Evolutionary conservation across 2,888 invertebrate genomes (phyloP).

Genomic region (Dione vanillae): DNA sequence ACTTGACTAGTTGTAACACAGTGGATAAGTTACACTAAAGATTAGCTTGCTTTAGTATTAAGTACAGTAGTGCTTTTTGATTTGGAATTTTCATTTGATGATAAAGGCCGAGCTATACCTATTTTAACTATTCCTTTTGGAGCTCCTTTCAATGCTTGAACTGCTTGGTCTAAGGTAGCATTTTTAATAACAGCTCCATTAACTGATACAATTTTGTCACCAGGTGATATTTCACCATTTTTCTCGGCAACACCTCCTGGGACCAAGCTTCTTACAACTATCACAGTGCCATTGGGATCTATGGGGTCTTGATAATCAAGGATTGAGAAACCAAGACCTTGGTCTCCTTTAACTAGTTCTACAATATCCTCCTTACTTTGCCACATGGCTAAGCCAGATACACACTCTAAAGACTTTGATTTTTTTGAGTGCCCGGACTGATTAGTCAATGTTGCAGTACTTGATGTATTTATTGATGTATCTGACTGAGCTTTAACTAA

Average conservation of each 20-base stretch:
- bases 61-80: conserved; percentile 74
- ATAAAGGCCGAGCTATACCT: conserved; percentile 94
- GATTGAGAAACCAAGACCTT: conserved; percentile 99
- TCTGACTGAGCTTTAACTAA: conserved; percentile 98
- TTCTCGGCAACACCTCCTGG: conserved; percentile 99
- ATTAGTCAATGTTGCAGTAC: conserved; percentile 91
- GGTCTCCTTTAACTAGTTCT: conserved; percentile 95
- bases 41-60: conserved; percentile 76
- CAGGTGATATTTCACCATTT: conserved; percentile 97
- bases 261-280: conserved; percentile 98
- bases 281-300: conserved; percentile 97
- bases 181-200: conserved; percentile 96
- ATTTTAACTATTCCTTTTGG: conserved; percentile 94
- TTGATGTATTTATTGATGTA: conserved; percentile 94
- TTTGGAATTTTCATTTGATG: conserved; percentile 69
- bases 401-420: conserved; percentile 97
- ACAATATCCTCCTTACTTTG: conserved; percentile 96
- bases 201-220: conserved; percentile 96
- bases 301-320: conserved; percentile 99
- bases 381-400: conserved; percentile 98
- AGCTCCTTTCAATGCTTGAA: conserved; percentile 97
- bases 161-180: conserved; percentile 96
- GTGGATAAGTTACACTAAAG: conserved; percentile 51
- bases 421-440: conserved; percentile 87
- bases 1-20: conserved; percentile 73